Base-by-base conservation (phyloP, 1,140 invertebrate species). In the Heliothis subflexa region DNA sequence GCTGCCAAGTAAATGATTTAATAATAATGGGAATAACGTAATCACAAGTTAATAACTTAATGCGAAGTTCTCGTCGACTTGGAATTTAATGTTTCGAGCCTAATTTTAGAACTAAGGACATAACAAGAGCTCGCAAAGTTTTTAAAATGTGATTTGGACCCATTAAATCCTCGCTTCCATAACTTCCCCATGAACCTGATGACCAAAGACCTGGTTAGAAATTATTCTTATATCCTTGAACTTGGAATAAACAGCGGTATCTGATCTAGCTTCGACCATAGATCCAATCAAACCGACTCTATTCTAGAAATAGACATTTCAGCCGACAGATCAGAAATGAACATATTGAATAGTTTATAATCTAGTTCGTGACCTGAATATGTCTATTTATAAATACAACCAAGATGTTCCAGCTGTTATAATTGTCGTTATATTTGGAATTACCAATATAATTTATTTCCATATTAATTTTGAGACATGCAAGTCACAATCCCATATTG, bases 21-120 rank as follows among this genome's bases (percentile, higher is more conserved):
- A 66, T 66, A 68, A 70, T 70, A 50, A 49, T 50, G 14, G 50
- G 66, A 70, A 70, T 70, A 70, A 70, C 50, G 21, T 70, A 70
- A 72, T 57, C 47, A 21, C 40, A 66, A 66, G 62, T 66, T 18
- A 66, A 66, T 47, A 47, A 66, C 12, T 40, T 28, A 66, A 47
- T 40, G 14, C 10, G 16, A 21, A 66, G 16, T 47, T 16, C 13
- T 16, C n/a, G 0, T 66, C 13, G 3, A 13, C 33, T n/a, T 40
- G 4, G 10, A 40, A 61, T 14, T 12, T 40, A 7, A 28, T 9
- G 1, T 21, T 12, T 1, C 18, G 55, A n/a, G 9, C 9, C 16
- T n/a, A 25, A 12, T 25, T 57, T 25, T 18, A 25, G 18, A 57
- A 55, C n/a, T 18, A 16, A 16, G n/a, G 52, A 16, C n/a, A 54